Percentiles rank a stretch among this genome's conserved stretches.
Evolutionary conservation across 2,888 invertebrate species (phyloP).

Genomic region (Flexamia atlantica): DNA sequence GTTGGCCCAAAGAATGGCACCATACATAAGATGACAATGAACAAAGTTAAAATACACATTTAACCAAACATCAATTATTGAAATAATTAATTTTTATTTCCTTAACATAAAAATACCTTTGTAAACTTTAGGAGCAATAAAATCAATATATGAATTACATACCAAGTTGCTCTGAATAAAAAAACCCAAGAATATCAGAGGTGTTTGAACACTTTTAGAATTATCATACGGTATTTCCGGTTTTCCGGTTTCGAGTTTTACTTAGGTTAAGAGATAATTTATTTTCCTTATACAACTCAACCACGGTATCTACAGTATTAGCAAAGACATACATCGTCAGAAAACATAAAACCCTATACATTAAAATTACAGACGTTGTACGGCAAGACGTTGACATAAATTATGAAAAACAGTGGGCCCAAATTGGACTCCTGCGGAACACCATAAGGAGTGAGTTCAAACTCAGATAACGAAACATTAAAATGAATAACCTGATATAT

Average conservation of each 20-base stretch:
- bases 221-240: not conserved
- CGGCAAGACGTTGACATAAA: not conserved
- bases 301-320: not conserved
- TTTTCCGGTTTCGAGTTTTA: not conserved
- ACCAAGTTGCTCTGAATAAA: slow-evolving; percentile 32
- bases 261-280: not conserved
- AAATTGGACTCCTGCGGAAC: slow-evolving; percentile 1
- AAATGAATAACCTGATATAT: not conserved
- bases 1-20: slow-evolving; percentile 33
- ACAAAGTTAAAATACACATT: slow-evolving; percentile 21
- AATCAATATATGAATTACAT: slow-evolving; percentile 35
- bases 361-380: not conserved
- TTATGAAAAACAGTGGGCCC: not conserved
- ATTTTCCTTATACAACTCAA: not conserved
- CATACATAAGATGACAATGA: slow-evolving; percentile 23
- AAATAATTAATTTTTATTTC: slow-evolving; percentile 24
- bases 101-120: slow-evolving; percentile 47
- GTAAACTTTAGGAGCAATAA: not conserved
- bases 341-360: not conserved
- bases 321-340: not conserved
- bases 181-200: slow-evolving; percentile 21
- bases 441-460: not conserved
- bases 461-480: not conserved
- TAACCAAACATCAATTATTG: slow-evolving; percentile 2
- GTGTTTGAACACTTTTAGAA: not conserved